A percentile compares a stretch with the other conserved stretches of the same genome.
Evolutionary conservation across 2,797 vertebrate species (phyloP).

Genomic region (Chelonia mydas): DNA sequence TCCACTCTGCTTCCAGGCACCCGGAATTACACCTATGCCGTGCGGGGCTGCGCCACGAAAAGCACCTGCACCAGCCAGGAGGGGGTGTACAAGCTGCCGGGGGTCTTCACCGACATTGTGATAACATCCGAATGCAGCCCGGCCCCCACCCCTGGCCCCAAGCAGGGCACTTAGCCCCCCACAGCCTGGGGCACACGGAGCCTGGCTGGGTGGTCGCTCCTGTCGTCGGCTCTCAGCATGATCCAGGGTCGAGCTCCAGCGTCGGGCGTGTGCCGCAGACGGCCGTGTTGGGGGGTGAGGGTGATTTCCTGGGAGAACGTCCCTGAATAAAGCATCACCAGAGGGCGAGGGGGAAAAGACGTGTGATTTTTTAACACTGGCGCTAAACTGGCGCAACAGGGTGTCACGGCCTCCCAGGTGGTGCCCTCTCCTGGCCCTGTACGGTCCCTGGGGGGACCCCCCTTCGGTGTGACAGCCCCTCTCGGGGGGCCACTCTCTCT

Average conservation of each 20-base stretch:
- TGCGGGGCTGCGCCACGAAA: slow-evolving; percentile 50
- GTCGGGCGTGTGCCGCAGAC: accelerated
- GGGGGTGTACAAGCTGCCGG: slow-evolving; percentile 42
- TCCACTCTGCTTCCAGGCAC: slow-evolving; percentile 9
- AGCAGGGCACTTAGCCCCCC: not conserved
- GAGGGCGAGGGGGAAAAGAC: not conserved
- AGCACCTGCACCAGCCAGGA: slow-evolving; percentile 31
- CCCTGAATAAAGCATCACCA: not conserved
- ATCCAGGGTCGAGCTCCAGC: not conserved
- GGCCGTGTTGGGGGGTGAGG: accelerated
- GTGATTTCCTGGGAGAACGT: not conserved
- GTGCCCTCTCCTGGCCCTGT: too few relatives aligned
- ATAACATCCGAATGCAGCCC: slow-evolving; percentile 29
- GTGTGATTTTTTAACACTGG: not conserved
- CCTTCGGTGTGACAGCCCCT: too few relatives aligned
- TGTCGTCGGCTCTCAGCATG: not conserved
- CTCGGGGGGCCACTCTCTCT: too few relatives aligned
- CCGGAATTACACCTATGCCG: slow-evolving; percentile 53
- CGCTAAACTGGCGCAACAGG: not conserved
- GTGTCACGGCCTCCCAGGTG: too few relatives aligned
- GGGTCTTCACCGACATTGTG: slow-evolving; percentile 46
- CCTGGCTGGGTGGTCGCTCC: too few relatives aligned
- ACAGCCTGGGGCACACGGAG: too few relatives aligned
- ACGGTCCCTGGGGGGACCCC: too few relatives aligned
- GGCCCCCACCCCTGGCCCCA: not conserved